phyloP scores from a whole-genome alignment of 2,888 invertebrate species.

The Cephus nigrinus region DNA sequence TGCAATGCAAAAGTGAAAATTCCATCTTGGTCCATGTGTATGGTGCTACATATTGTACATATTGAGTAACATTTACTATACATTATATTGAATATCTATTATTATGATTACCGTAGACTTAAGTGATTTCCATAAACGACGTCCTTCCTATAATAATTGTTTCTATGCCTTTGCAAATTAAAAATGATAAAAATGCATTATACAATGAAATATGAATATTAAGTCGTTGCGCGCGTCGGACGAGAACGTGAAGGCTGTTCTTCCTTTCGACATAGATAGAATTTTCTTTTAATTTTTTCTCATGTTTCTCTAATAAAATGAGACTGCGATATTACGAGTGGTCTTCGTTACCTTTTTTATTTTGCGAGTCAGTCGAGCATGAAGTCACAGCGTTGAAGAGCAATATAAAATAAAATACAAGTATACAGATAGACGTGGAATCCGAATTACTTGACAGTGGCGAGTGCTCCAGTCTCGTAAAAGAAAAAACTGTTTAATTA shows the following conservation, averaged over 20 bases:
- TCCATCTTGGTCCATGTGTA: neutral
- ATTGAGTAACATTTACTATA: conserved; percentile 53
- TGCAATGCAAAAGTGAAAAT: neutral
- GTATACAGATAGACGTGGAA: neutral
- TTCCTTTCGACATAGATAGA: neutral
- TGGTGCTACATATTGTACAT: conserved; percentile 60
- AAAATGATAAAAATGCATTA: conserved; percentile 18
- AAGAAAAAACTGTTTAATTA: neutral
- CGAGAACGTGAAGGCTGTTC: neutral
- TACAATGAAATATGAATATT: conserved; percentile 28
- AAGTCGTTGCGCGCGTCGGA: conserved; percentile 22
- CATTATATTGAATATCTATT: conserved; percentile 39
- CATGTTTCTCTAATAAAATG: neutral
- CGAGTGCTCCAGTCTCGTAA: neutral
- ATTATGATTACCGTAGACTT: conserved; percentile 31
- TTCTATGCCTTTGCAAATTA: conserved; percentile 49
- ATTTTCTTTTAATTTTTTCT: neutral
- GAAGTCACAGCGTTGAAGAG: neutral
- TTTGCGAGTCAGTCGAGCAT: neutral
- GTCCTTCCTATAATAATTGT: conserved; percentile 51
- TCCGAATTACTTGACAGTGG: neutral
- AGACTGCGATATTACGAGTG: neutral
- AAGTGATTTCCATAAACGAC: conserved; percentile 42
- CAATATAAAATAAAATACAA: neutral
- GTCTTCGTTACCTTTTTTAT: neutral